Evolutionary conservation across 2,797 vertebrate species (phyloP), one percentile per base, ranked within the genome.

Genomic region (Ispidina lecontei): DNA sequence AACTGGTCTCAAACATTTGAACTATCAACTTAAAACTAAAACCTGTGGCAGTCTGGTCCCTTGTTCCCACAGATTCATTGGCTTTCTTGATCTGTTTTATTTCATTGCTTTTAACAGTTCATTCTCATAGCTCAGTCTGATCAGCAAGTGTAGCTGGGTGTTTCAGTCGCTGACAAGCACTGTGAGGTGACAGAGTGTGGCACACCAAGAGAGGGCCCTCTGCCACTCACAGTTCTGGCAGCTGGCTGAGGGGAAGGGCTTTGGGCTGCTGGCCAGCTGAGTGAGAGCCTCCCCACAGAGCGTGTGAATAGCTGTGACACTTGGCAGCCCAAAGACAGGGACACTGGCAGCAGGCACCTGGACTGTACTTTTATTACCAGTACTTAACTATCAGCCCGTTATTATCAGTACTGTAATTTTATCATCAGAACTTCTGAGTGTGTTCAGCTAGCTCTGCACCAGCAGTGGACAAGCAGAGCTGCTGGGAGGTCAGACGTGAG

Each of bases 141-240:
- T 52, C 60, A 83, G 54, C 54, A 55, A 20, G 52, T 5, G 18
- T 54, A 20, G 29, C 8, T 18, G n/a, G 20, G 4, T 33, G 2
- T 28, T 52, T 76, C 21, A 13, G 76, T 70, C 56, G 8, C 31
- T 59, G 58, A 25, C 35, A 2, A 58, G 52, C 35, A n/a, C 15
- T 3, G 1, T 16, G 43, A 59, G 35, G 47, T 28, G 1, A 10
- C 64, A 76, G 31, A 13, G 3, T 16, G 33, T 9, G 67, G 49
- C 28, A n/a, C 1, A 2, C 76, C 88, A 68, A 26, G 55, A 94
- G 93, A 74, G 92, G 88, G 88, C 90, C 72, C 72, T 54, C 90
- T 89, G 79, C 9, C 12, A n/a, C 73, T 44, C 69, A 56, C 0
- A 0, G 29, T 26, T 85, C 2, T 4, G 35, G 47, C 19, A 60